Base-by-base conservation (phyloP, 2,797 vertebrate genomes). In the Iguana delicatissima region DNA sequence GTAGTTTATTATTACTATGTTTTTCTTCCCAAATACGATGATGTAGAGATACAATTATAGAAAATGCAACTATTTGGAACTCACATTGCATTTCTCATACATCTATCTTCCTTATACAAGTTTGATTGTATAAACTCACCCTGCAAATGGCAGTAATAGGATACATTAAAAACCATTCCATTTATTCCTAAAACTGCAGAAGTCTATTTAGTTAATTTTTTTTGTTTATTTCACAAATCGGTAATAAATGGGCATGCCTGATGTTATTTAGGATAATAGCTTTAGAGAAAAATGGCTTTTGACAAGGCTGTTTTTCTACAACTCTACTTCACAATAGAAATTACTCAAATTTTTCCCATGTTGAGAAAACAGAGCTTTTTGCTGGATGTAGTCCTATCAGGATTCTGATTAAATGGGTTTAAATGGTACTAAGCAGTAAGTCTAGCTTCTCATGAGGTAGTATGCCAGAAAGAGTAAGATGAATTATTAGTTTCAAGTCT, bases 171-270 rank as follows among this genome's bases (percentile, higher is more conserved):
- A 90, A 32, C 24, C 13, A n/a, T 79, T 87, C 50, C 52, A 81
- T 35, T 90, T 80, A 4, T 80, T 90, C 73, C 73, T 84, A 35
- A 84, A 84, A 79, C 3, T 22, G 32, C 13, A 87, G 57, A 64
- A 42, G 12, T 79, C 35, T 64, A 46, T 91, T 87, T 5, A 6
- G n/a, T 55, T 91, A 83, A 89, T 85, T 77, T 77, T 64, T 64
- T 84, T 88, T 57, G 32, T 91, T 86, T 80, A 77, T 29, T 82
- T 83, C 84, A 77, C 72, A 89, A 86, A 79, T 83, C 79, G 91
- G 35, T 77, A 91, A 83, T 79, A 87, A 69, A 84, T 84, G 67
- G 80, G 24, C 29, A 67, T 72, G 72, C n/a, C 80, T 69, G 14
- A 26, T 84, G 46, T 84, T 77, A 87, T 79, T 87, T 84, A 79